Conservation (phyloP, 2,888 invertebrate genomes). For the Tromatobia lineatoria region DNA sequence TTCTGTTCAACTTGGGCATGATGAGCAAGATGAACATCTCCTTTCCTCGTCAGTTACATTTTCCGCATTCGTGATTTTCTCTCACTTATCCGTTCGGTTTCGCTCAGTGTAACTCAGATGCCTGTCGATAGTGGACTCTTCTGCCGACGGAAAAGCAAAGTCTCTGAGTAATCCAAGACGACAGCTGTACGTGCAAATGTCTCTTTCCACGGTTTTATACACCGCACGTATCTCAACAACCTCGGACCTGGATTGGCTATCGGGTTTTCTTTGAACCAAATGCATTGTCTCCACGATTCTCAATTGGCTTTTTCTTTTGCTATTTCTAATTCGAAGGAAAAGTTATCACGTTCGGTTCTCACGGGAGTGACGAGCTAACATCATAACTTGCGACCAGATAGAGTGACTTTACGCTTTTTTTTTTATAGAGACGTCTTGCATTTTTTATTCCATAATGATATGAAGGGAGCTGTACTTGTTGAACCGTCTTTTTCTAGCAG, state of each 20-base stretch:
- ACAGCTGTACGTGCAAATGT: slow-evolving; percentile 42
- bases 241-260: slow-evolving; percentile 21
- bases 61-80: slow-evolving; percentile 2
- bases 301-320: not conserved
- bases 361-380: not conserved
- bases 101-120: not conserved
- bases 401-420: not conserved
- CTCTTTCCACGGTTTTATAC: slow-evolving; percentile 44
- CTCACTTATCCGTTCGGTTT: slow-evolving; percentile 7
- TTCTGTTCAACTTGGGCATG: no score
- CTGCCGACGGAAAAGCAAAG: slow-evolving; percentile 20
- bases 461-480: no score
- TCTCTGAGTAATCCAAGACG: not conserved
- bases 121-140: not conserved
- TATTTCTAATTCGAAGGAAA: not conserved
- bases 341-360: not conserved
- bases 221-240: slow-evolving; percentile 46
- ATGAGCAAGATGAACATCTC: not conserved
- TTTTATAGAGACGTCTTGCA: not conserved
- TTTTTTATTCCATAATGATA: not conserved
- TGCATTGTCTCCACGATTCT: slow-evolving; percentile 21
- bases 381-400: not conserved
- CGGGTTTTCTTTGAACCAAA: slow-evolving; percentile 12
- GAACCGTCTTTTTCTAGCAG: no score
- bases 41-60: not conserved